Conservation (phyloP, 2,888 invertebrate genomes). For the Lobophora halterata region DNA sequence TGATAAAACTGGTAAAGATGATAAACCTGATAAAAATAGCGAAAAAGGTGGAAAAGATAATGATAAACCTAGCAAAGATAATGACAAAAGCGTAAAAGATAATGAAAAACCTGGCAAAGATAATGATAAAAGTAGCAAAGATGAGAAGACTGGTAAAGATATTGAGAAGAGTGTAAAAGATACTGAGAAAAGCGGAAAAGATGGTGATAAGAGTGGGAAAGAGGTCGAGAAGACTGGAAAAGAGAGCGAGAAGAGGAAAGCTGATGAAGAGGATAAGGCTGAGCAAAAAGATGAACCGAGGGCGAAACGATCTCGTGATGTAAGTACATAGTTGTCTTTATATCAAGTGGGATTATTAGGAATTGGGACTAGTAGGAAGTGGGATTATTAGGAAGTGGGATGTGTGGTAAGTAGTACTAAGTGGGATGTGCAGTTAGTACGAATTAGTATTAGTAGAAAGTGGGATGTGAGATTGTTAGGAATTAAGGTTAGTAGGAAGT, state of each 20-base stretch:
- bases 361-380: too few relatives aligned
- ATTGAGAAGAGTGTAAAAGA: background rate
- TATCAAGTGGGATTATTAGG: too few relatives aligned
- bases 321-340: slow-evolving; percentile 31
- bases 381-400: too few relatives aligned
- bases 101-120: background rate
- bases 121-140: background rate
- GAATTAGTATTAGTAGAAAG: too few relatives aligned
- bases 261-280: slow-evolving; percentile 25
- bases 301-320: slow-evolving; percentile 63
- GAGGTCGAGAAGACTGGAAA: slow-evolving; percentile 14
- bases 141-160: background rate
- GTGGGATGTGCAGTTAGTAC: too few relatives aligned
- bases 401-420: too few relatives aligned
- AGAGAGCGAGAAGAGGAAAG: slow-evolving; percentile 34
- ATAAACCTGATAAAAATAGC: too few relatives aligned
- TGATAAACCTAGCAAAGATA: background rate
- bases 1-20: slow-evolving; percentile 26
- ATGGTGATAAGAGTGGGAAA: slow-evolving; percentile 5
- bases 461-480: too few relatives aligned
- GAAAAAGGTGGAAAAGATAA: background rate
- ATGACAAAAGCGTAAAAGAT: background rate
- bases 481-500: too few relatives aligned
- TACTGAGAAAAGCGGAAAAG: slow-evolving; percentile 9
- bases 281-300: slow-evolving; percentile 53